Conservation (phyloP, 2,888 invertebrate genomes). For the Chrysolina americana region DNA sequence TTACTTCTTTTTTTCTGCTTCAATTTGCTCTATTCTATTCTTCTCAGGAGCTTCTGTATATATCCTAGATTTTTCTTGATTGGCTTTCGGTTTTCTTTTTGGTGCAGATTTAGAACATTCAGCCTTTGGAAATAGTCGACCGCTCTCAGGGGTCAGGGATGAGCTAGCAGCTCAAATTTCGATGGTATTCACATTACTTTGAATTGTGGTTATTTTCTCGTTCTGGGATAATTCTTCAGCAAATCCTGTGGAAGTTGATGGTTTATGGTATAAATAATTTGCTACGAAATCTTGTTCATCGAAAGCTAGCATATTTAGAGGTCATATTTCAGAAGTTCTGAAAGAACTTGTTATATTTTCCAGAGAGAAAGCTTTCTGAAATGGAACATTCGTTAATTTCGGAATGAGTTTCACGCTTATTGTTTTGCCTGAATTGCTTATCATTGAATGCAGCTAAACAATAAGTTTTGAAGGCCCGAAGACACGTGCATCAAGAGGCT, state of each 20-base stretch:
- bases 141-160: background rate
- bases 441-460: constrained; percentile 15
- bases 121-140: background rate
- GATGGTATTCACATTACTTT: background rate
- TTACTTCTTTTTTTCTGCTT: background rate
- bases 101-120: background rate
- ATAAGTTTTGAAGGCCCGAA: background rate
- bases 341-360: background rate
- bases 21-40: background rate
- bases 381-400: background rate
- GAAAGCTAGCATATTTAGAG: background rate
- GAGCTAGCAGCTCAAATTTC: background rate
- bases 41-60: background rate
- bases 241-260: background rate
- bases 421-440: background rate
- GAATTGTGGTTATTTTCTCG: background rate
- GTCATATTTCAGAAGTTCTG: background rate
- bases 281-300: background rate
- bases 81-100: constrained; percentile 1
- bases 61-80: background rate
- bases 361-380: background rate
- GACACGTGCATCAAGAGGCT: background rate
- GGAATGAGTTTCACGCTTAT: background rate
- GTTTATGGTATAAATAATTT: background rate
- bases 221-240: background rate